Evolutionary conservation across 2,888 invertebrate species (phyloP).

Genomic region (Apeira syringaria): DNA sequence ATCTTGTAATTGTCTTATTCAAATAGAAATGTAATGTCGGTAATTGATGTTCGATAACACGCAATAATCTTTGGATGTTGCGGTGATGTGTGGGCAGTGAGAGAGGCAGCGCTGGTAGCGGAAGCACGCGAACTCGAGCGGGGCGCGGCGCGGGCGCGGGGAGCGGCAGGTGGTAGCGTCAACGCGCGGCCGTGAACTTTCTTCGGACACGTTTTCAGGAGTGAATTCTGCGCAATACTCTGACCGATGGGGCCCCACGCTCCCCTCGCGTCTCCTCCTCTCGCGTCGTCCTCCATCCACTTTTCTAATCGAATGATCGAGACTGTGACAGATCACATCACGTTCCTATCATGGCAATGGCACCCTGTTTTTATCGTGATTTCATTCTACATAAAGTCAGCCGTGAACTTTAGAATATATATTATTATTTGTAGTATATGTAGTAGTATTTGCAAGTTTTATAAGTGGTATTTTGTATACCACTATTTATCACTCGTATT

Average conservation of each 20-base stretch:
- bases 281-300: constrained; percentile 41
- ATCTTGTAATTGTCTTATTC: constrained; percentile 13
- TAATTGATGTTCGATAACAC: constrained; percentile 32
- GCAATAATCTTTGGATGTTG: constrained; percentile 26
- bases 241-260: constrained; percentile 58
- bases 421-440: too few relatives aligned
- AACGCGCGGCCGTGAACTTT: constrained; percentile 84
- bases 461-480: too few relatives aligned
- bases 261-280: constrained; percentile 47
- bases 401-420: not conserved
- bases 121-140: constrained; percentile 38
- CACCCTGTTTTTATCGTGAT: constrained; percentile 6
- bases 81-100: constrained; percentile 26
- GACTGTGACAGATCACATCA: constrained; percentile 28
- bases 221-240: constrained; percentile 77
- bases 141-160: constrained; percentile 42
- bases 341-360: constrained; percentile 14
- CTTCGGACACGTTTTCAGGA: constrained; percentile 83
- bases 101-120: constrained; percentile 43
- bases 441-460: too few relatives aligned
- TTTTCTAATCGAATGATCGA: constrained; percentile 33
- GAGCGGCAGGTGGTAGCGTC: constrained; percentile 70
- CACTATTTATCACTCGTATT: too few relatives aligned
- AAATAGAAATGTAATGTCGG: constrained; percentile 21
- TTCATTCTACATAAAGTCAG: constrained; percentile 1